A percentile compares a stretch with the other conserved stretches of the same genome.
Evolutionary conservation across 2,888 invertebrate genomes (phyloP).

Genomic region (Therioaphis trifolii): DNA sequence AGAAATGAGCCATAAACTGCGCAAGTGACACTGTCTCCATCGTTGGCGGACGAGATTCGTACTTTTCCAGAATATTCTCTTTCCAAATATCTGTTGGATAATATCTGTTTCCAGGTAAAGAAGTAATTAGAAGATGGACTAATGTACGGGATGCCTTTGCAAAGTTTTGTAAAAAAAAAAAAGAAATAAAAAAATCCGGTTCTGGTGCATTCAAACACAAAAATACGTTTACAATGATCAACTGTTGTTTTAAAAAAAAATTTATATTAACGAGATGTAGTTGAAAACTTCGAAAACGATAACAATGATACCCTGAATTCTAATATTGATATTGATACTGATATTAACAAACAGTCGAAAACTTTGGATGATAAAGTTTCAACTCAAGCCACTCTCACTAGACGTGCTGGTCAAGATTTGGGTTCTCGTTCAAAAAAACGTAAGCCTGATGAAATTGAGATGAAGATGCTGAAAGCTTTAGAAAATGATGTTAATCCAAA

Average conservation of each 20-base stretch:
- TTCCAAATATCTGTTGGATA: conserved; percentile 32
- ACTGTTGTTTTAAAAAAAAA: conserved; percentile 56
- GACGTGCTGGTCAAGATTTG: conserved; percentile 20
- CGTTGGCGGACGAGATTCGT: conserved; percentile 21
- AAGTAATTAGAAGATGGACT: conserved; percentile 59
- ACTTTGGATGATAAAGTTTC: conserved; percentile 3
- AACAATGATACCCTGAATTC: neutral
- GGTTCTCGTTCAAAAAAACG: conserved; percentile 34
- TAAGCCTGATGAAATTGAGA: conserved; percentile 2
- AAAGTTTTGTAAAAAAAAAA: conserved; percentile 21
- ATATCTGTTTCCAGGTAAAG: conserved; percentile 43
- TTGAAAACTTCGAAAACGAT: conserved; percentile 17
- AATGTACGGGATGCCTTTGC: conserved; percentile 55
- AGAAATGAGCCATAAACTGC: conserved; percentile 14
- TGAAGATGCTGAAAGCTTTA: conserved; percentile 28
- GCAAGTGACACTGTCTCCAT: conserved; percentile 13
- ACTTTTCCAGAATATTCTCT: conserved; percentile 19
- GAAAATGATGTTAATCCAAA: conserved; percentile 23
- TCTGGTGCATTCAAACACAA: conserved; percentile 51
- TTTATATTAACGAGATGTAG: conserved; percentile 5
- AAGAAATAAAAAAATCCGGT: conserved; percentile 49
- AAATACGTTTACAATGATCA: conserved; percentile 63
- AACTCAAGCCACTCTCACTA: conserved; percentile 4
- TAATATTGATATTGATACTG: neutral
- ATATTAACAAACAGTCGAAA: conserved; percentile 30